A percentile compares a stretch with the other conserved stretches of the same genome.
Conservation (phyloP, 2,113 vertebrate species). For the Labeo catla region DNA sequence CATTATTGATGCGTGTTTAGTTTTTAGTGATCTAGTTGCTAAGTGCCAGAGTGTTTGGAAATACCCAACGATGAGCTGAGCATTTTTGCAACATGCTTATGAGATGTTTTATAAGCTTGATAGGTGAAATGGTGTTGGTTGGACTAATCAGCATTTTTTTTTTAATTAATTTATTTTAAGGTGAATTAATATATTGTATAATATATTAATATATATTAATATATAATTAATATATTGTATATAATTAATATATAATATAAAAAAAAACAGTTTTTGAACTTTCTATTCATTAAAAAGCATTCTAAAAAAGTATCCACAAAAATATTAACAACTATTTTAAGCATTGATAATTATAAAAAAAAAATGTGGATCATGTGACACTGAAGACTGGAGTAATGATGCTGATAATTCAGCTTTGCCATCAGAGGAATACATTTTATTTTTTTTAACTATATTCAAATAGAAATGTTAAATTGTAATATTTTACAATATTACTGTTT, state of each 20-base stretch:
- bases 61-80: not conserved
- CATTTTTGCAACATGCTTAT: not conserved
- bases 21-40: constrained; percentile 32
- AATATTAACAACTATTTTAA: not conserved
- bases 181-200: no score
- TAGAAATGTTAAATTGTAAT: no score
- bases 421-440: not conserved
- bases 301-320: not conserved
- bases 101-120: not conserved
- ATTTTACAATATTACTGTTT: no score
- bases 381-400: not conserved
- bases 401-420: not conserved
- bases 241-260: no score
- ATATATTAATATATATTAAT: no score
- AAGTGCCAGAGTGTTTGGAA: constrained; percentile 17
- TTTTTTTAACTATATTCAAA: no score
- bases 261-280: no score
- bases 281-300: not conserved
- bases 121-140: not conserved
- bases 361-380: not conserved
- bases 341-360: not conserved
- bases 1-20: constrained; percentile 2
- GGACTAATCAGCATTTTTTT: not conserved
- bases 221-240: no score
- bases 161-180: no score